Evolutionary conservation across 2,797 vertebrate genomes (phyloP), one percentile per base, ranked within the genome.

Genomic region (Malurus splendens): DNA sequence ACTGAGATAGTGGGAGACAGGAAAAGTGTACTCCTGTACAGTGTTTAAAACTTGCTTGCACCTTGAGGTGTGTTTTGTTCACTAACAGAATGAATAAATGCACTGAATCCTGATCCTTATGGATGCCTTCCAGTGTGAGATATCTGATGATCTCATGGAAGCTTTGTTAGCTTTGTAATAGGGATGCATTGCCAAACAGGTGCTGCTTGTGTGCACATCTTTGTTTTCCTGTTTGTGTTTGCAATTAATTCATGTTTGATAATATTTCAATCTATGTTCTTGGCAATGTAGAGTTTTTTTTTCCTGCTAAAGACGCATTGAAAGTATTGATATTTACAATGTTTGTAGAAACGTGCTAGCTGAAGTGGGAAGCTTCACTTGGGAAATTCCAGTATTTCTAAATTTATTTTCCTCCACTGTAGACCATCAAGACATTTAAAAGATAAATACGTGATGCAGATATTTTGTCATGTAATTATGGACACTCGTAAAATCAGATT

Each of bases 151-250:
- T 70, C 27, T 82, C 22, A 10, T 1, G 7, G n/a, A 45, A 12
- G n/a, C 13, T 8, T 48, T 12, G 4, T 22, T 82, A 38, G 38
- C 64, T 62, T 59, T 66, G 5, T 33, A 19, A 27, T 5, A 75
- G 55, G 30, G 22, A 14, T 19, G 44, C 0, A 0, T 18, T 71
- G 54, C 54, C 84, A 55, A 39, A 52, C 42, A 82, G 66, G n/a
- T 85, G 84, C 65, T 73, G 27, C 27, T 78, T 16, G 4, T 22
- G 0, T 4, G 14, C 27, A 54, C 6, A 20, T 41, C 38, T 45
- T 78, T 64, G 57, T 87, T 88, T 56, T 67, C n/a, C 52, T 84
- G n/a, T 91, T 83, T 75, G 41, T 86, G 56, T 76, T 91, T 73
- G 60, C 36, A 73, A 38, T 20, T 88, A 66, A 32, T 54, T 90